Conservation (phyloP, 1,140 invertebrate species). For the Procambarus virginalis region DNA sequence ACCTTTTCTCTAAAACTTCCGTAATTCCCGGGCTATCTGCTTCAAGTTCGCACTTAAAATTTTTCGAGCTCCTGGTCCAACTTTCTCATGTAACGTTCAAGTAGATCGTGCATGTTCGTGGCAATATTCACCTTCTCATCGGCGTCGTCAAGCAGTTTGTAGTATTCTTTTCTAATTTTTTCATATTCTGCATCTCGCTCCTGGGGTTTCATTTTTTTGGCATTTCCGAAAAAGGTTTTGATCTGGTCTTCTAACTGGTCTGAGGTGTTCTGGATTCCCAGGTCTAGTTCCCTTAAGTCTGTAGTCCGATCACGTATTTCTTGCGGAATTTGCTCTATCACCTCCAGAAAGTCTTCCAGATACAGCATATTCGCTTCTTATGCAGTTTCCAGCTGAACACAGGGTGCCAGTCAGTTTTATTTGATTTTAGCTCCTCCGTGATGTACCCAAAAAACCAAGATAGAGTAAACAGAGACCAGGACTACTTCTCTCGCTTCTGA, state of each 20-base stretch:
- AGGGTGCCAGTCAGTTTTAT: neutral
- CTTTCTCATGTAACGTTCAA: constrained; percentile 92
- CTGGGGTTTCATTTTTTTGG: constrained; percentile 85
- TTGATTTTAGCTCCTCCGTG: neutral
- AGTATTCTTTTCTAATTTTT: constrained; percentile 89
- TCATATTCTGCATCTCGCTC: constrained; percentile 90
- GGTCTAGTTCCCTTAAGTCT: constrained; percentile 97
- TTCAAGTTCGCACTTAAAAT: constrained; percentile 98
- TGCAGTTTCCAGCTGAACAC: too few species aligned
- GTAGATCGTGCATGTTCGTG: constrained; percentile 94
- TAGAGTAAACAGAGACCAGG: neutral
- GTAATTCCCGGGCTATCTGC: constrained; percentile 98
- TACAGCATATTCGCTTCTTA: constrained; percentile 49
- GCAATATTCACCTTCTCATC: constrained; percentile 89
- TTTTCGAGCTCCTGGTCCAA: constrained; percentile 96
- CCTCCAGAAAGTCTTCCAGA: constrained; percentile 76
- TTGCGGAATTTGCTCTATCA: constrained; percentile 98
- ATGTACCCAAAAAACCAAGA: neutral
- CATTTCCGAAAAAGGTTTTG: constrained; percentile 89
- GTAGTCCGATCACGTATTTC: constrained; percentile 96
- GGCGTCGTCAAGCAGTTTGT: constrained; percentile 91
- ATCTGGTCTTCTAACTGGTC: constrained; percentile 94
- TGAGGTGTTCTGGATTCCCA: constrained; percentile 83
- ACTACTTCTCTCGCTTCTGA: neutral
- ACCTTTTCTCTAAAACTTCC: constrained; percentile 93